Evolutionary conservation across 2,888 invertebrate genomes (phyloP).

Genomic region (Dolichomitus sp.): DNA sequence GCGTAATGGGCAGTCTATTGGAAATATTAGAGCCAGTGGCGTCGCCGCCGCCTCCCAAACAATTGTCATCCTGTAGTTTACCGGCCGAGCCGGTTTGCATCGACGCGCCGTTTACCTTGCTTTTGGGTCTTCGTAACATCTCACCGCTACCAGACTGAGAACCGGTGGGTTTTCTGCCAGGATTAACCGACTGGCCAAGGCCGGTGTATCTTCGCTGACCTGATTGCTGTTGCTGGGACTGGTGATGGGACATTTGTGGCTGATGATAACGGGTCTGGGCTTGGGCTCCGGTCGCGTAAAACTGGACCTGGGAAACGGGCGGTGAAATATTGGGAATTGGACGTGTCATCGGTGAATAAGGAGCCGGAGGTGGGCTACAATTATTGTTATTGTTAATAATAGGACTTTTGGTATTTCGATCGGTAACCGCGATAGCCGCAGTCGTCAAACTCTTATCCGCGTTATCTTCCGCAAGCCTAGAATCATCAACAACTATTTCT

Average conservation of each 20-base stretch:
- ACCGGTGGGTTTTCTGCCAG: conserved; percentile 61
- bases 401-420: conserved; percentile 41
- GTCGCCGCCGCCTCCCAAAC: conserved; percentile 81
- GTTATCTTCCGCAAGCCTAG: background rate
- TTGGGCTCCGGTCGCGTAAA: conserved; percentile 73
- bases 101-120: conserved; percentile 80
- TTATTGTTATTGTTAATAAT: conserved; percentile 48
- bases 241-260: conserved; percentile 72
- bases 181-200: conserved; percentile 65
- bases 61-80: conserved; percentile 76
- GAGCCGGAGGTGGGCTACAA: conserved; percentile 78
- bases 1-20: conserved; percentile 80
- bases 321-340: conserved; percentile 82
- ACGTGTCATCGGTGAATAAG: conserved; percentile 80
- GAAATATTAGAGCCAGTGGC: conserved; percentile 72
- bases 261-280: conserved; percentile 73
- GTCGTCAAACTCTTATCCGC: conserved; percentile 3
- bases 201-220: conserved; percentile 71
- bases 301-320: conserved; percentile 83
- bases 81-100: conserved; percentile 70
- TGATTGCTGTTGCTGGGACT: conserved; percentile 72
- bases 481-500: conserved; percentile 17
- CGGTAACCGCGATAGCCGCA: conserved; percentile 23
- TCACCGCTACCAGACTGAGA: conserved; percentile 51
- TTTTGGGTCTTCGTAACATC: conserved; percentile 75